phyloP scores from a whole-genome alignment of 2,797 vertebrate species.

The Gymnoscopelus braueri region DNA sequence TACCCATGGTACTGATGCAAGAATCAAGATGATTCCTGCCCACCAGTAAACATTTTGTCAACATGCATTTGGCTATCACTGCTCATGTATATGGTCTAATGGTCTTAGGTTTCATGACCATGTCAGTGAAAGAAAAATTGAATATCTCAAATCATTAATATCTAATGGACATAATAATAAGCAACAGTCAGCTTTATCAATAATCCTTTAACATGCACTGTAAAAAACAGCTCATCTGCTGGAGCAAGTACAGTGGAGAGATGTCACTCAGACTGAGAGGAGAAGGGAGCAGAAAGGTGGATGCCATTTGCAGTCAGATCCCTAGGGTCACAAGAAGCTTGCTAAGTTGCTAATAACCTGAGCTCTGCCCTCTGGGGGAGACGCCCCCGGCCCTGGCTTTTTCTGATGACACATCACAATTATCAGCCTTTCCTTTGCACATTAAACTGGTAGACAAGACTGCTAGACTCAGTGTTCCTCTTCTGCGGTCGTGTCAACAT shows the following conservation, averaged over 20 bases:
- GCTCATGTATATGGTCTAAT: neutral
- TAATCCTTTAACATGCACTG: conserved; percentile 28
- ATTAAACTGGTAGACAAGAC: conserved; percentile 54
- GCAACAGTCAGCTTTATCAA: conserved; percentile 11
- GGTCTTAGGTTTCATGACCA: conserved; percentile 9
- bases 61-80: too few relatives aligned
- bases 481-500: conserved; percentile 24
- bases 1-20: neutral
- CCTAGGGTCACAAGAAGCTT: conserved; percentile 39
- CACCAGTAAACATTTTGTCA: too few relatives aligned
- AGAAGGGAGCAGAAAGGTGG: conserved; percentile 11
- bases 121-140: neutral
- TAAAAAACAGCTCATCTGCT: conserved; percentile 17
- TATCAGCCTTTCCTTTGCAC: conserved; percentile 46
- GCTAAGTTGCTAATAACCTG: conserved; percentile 69
- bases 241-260: conserved; percentile 27
- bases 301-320: conserved; percentile 51
- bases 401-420: conserved; percentile 73
- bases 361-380: conserved; percentile 51
- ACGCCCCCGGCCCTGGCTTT: conserved; percentile 28
- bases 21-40: too few relatives aligned
- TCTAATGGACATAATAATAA: neutral
- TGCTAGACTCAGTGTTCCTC: conserved; percentile 28
- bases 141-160: too few relatives aligned
- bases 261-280: conserved; percentile 34